Evolutionary conservation across 2,888 invertebrate species (phyloP), one percentile per base, ranked within the genome.

Genomic region (Cantharis rufa): DNA sequence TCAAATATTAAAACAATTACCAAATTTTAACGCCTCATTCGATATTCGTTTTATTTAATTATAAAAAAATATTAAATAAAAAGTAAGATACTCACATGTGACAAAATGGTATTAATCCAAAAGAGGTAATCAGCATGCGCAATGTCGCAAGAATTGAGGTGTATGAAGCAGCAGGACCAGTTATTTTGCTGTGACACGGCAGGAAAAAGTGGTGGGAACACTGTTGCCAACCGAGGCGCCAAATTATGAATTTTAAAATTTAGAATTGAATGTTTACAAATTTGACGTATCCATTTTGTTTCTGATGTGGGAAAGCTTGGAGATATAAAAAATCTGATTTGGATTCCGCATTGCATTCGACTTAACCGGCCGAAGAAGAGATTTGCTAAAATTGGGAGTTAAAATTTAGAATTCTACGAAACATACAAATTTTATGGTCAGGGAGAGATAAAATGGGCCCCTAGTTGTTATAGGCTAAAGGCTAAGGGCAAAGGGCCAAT

Each of bases 61-160:
- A 77, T 75, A 78, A 80, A 79, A 81, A 77, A 79, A 72, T 66
- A 62, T 24, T 48, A 48, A 28, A 71, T 71, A 78, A 82, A 81
- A 76, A 77, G 72, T 71, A 80, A 71, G 72, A 71, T 93, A 95
- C 94, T 95, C 94, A 95, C 95, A 94, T 95, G 94, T 94, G 94
- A 93, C 94, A 91, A 92, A 94, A 94, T 94, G 94, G 94, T 93
- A 93, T 93, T 93, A 94, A 92, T 92, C 93, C 93, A 93, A 94
- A 94, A 93, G 93, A 92, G 91, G 90, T 90, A 89, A 89, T 89
- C 90, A 91, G 92, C 93, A 91, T 92, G 93, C 93, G 93, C 91
- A 90, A 89, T 72, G 63, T 69, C 62, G 69, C 32, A 61, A 61
- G 70, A 62, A 70, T 68, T 24, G 69, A 69, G 27, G 69, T 18